These are phyloP conservation scores for Danio choprae DNA, from an alignment of 2,797 vertebrate genomes.

Conservation along the genomic window DNA sequence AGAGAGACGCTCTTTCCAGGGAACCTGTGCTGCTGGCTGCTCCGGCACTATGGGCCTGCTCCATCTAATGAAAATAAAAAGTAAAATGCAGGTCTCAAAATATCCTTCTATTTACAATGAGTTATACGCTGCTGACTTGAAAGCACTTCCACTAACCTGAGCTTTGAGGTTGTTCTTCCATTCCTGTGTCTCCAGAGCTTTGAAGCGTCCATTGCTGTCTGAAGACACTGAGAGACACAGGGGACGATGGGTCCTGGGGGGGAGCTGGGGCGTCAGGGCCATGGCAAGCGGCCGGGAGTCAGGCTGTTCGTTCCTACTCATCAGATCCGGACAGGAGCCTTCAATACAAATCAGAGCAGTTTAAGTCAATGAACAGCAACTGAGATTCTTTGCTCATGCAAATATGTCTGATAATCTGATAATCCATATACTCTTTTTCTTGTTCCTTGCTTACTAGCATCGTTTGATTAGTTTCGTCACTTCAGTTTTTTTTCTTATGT, in stretches of 20 bases:
- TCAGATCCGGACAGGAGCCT: conserved; percentile 82
- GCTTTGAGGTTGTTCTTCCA: conserved; percentile 82
- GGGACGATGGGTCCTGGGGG: conserved; percentile 70
- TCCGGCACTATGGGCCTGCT: conserved; percentile 79
- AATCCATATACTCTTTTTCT: too few species aligned
- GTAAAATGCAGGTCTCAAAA: background rate
- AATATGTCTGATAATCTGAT: too few species aligned
- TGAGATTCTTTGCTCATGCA: too few species aligned
- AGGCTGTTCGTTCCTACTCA: conserved; percentile 74
- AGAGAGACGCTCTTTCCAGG: conserved; percentile 76
- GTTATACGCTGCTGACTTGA: background rate
- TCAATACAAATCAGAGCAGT: background rate
- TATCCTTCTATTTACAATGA: background rate
- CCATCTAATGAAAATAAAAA: conserved; percentile 73
- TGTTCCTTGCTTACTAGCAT: too few species aligned
- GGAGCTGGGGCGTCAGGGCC: conserved; percentile 73
- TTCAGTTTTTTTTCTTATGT: too few species aligned
- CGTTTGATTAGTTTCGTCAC: too few species aligned
- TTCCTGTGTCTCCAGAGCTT: conserved; percentile 75
- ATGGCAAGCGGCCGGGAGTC: conserved; percentile 67
- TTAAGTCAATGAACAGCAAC: background rate
- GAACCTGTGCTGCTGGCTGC: conserved; percentile 78
- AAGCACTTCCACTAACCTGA: conserved; percentile 69
- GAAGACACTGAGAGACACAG: conserved; percentile 77
- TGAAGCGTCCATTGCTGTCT: conserved; percentile 77